Percentiles rank a stretch among this genome's conserved stretches.
These are phyloP conservation scores for Gonioctena quinquepunctata DNA, from an alignment of 1,140 invertebrate genomes.

Conservation along the genomic window DNA sequence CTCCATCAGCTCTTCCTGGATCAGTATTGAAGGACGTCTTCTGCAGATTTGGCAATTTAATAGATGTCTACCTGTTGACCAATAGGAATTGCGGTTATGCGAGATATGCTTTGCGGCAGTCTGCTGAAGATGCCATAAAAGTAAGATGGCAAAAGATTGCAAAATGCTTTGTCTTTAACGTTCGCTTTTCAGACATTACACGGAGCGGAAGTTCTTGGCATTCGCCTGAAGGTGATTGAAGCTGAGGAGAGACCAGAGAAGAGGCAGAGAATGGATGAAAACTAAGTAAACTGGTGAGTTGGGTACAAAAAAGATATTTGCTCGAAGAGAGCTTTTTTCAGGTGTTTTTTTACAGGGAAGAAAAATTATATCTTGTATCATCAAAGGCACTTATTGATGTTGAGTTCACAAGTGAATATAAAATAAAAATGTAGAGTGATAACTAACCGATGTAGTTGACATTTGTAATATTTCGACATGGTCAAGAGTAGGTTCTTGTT, in stretches of 20 bases:
- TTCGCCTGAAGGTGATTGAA: constrained; percentile 83
- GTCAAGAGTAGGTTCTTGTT: too few species aligned
- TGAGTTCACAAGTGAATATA: too few species aligned
- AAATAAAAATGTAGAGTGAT: too few species aligned
- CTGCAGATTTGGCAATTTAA: constrained; percentile 89
- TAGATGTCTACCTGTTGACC: constrained; percentile 86
- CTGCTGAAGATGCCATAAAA: constrained; percentile 79
- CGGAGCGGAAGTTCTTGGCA: constrained; percentile 81
- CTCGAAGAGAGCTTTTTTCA: too few species aligned
- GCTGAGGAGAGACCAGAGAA: constrained; percentile 78
- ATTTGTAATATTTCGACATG: too few species aligned
- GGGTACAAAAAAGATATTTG: too few species aligned
- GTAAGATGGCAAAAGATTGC: constrained; percentile 54
- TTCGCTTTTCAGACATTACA: constrained; percentile 65
- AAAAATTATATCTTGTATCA: too few species aligned
- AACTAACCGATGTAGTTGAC: too few species aligned
- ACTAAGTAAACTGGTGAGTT: too few species aligned
- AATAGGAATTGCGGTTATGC: constrained; percentile 92
- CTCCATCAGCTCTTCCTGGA: constrained; percentile 77
- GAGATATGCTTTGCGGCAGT: constrained; percentile 78
- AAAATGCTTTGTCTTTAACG: constrained; percentile 14
- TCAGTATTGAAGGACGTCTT: constrained; percentile 86
- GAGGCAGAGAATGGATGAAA: constrained; percentile 44
- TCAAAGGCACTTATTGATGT: too few species aligned
- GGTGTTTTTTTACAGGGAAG: too few species aligned